A percentile compares a stretch with the other conserved stretches of the same genome.
Conservation (phyloP, 2,888 invertebrate species). For the Sarcophaga carnaria region DNA sequence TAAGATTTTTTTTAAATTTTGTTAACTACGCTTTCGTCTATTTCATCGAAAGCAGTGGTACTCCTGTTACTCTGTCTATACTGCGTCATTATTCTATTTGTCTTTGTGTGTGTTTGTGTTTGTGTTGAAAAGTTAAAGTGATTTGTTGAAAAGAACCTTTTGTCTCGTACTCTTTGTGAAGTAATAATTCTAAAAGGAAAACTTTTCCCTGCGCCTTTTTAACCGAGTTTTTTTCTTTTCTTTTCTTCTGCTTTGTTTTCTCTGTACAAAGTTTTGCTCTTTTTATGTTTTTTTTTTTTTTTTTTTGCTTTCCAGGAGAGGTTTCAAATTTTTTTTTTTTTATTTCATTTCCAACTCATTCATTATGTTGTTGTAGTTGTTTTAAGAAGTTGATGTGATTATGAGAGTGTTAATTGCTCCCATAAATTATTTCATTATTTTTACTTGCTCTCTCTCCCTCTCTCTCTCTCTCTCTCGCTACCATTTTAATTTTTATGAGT, state of each 20-base stretch:
- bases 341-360: constrained; percentile 36
- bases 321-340: background rate
- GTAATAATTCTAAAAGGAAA: constrained; percentile 27
- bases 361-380: constrained; percentile 26
- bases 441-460: background rate
- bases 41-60: background rate
- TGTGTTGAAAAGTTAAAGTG: constrained; percentile 50
- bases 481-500: background rate
- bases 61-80: background rate
- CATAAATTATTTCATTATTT: constrained; percentile 53
- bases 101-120: background rate
- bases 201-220: background rate
- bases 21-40: background rate
- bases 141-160: constrained; percentile 47
- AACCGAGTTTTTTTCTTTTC: background rate
- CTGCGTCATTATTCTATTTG: constrained; percentile 2
- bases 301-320: background rate
- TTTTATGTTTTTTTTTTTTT: background rate
- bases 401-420: constrained; percentile 62
- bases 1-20: background rate
- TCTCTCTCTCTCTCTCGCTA: background rate
- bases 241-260: background rate
- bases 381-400: constrained; percentile 59
- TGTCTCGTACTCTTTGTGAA: background rate
- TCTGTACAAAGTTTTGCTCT: constrained; percentile 2